Evolutionary conservation across 2,113 vertebrate species (phyloP), one percentile per base, ranked within the genome.

Genomic region (Channa maculata): DNA sequence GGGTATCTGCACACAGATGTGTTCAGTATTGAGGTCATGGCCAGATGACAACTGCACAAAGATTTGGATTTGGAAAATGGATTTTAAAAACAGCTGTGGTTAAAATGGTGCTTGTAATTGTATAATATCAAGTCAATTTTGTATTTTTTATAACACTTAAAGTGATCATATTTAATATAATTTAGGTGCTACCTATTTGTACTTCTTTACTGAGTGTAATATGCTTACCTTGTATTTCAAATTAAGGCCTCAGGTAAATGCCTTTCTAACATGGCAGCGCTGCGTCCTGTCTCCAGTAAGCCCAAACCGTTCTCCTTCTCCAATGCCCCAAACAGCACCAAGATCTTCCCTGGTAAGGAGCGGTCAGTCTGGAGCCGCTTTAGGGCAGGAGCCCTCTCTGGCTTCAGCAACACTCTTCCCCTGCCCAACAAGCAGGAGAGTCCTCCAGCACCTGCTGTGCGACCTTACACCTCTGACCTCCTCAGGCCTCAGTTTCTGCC

Each of bases 401-500:
- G 93, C 79, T 93, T 93, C 71, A 86, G 92, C 86, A 90, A 93
- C 84, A 86, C 92, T 51, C 93, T 94, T 72, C 85, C 92, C 39
- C 75, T 94, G 38, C 91, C 92, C 3, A 82, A 86, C 59, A 98
- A 97, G 66, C 95, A 95, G 53, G 96, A 98, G 52, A 94, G 89
- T 34, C 96, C 96, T 0, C 97, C 96, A 1, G 97, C 97, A 2
- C 96, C 94, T 3, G 95, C 97, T 0, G 96, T 98, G 53, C 95
- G 94, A 6, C 97, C 97, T 13, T 98, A 97, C 75, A 96, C 95
- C 0, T 94, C 96, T 0, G 96, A 99, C 68, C 53, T 48, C 9
- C 92, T 94, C 0, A 98, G 97, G 81, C 97, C 97, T n/a, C 95
- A 96, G 78, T 97, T 93, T 0, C 91, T 98, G 84, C 95, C 97